phyloP scores from a whole-genome alignment of 2,888 invertebrate genomes.

The Platycnemis pennipes region DNA sequence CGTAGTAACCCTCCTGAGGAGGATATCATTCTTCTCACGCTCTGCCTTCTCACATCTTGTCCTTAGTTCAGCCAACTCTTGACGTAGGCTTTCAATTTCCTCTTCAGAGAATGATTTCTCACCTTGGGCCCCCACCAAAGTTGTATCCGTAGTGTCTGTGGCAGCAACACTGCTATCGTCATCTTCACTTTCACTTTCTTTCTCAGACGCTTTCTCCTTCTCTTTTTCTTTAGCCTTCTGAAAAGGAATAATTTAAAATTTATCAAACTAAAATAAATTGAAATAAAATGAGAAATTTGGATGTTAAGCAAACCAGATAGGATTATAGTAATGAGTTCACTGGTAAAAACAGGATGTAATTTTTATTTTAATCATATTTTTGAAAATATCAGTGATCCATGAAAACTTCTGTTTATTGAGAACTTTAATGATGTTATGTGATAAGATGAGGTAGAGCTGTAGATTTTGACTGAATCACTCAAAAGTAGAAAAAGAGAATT shows the following conservation, averaged over 20 bases:
- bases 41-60: conserved; percentile 90
- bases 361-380: too few relatives aligned
- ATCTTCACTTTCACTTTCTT: conserved; percentile 70
- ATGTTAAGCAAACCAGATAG: too few relatives aligned
- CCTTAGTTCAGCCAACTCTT: conserved; percentile 88
- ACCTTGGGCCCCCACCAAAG: conserved; percentile 80
- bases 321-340: too few relatives aligned
- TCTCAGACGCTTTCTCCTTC: conserved; percentile 63
- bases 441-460: too few relatives aligned
- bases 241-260: neutral
- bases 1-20: conserved; percentile 86
- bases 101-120: conserved; percentile 81
- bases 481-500: too few relatives aligned
- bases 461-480: too few relatives aligned
- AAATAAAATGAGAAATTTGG: neutral
- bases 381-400: too few relatives aligned
- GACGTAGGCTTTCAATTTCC: conserved; percentile 79
- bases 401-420: too few relatives aligned
- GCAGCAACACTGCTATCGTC: conserved; percentile 81
- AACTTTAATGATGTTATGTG: too few relatives aligned
- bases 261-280: neutral
- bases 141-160: conserved; percentile 86
- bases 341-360: too few relatives aligned
- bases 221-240: neutral
- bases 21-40: conserved; percentile 92